A percentile compares a stretch with the other conserved stretches of the same genome.
These are phyloP conservation scores for Iphiclides podalirius DNA, from an alignment of 2,888 invertebrate species.

Conservation along the genomic window DNA sequence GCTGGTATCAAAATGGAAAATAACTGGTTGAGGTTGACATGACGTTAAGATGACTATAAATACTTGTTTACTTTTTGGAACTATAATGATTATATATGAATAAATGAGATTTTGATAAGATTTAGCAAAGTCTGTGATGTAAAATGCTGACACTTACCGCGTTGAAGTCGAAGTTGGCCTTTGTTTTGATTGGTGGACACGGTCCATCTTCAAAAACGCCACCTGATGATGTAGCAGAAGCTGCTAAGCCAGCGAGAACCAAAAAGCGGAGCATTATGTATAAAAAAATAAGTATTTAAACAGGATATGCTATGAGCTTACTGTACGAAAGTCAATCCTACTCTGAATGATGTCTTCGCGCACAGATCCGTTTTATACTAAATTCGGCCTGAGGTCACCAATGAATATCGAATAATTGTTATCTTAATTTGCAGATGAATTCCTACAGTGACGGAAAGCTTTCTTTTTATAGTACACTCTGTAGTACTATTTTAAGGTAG, in stretches of 20 bases:
- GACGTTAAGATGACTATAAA: too few relatives aligned
- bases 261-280: slow-evolving; percentile 2
- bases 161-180: slow-evolving; percentile 6
- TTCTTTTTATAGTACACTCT: neutral
- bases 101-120: too few relatives aligned
- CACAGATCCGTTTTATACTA: slow-evolving; percentile 13
- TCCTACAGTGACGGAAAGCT: neutral
- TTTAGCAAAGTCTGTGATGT: too few relatives aligned
- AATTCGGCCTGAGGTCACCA: slow-evolving; percentile 11
- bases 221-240: neutral
- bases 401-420: slow-evolving; percentile 8
- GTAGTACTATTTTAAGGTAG: too few relatives aligned
- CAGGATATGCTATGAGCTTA: neutral
- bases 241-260: slow-evolving; percentile 1
- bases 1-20: too few relatives aligned
- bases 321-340: slow-evolving; percentile 6
- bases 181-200: slow-evolving; percentile 7
- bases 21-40: too few relatives aligned
- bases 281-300: neutral
- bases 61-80: too few relatives aligned
- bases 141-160: slow-evolving; percentile 4
- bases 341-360: slow-evolving; percentile 11
- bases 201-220: slow-evolving; percentile 9
- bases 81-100: too few relatives aligned
- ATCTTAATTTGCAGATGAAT: neutral